Percentiles rank a stretch among this genome's conserved stretches.
phyloP scores from a whole-genome alignment of 1,140 invertebrate species.

The Procambarus virginalis region DNA sequence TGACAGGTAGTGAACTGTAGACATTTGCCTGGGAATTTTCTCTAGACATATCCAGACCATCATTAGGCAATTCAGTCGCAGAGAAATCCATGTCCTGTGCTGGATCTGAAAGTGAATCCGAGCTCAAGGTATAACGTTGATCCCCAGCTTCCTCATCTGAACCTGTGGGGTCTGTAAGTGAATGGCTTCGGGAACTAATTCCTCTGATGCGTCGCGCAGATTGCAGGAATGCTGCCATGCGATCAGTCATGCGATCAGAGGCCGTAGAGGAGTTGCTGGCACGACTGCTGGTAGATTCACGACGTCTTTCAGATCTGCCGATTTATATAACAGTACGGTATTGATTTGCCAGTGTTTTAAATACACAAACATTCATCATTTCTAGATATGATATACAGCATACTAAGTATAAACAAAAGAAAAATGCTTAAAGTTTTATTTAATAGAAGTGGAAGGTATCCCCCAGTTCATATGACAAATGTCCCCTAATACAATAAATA shows the following conservation, averaged over 20 bases:
- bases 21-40: not conserved
- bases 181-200: conserved; percentile 43
- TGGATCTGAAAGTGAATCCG: conserved; percentile 53
- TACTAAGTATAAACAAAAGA: too few relatives aligned
- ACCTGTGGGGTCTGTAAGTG: conserved; percentile 51
- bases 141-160: conserved; percentile 55
- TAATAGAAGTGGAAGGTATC: too few relatives aligned
- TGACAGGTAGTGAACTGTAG: not conserved
- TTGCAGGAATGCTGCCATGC: conserved; percentile 56
- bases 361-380: too few relatives aligned
- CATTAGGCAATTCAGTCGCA: conserved; percentile 26
- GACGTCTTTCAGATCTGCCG: conserved; percentile 23
- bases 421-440: too few relatives aligned
- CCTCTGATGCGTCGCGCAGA: conserved; percentile 35
- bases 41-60: not conserved
- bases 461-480: too few relatives aligned
- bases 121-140: conserved; percentile 50
- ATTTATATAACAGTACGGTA: too few relatives aligned
- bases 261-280: conserved; percentile 57
- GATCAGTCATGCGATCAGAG: conserved; percentile 56
- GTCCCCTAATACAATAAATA: too few relatives aligned
- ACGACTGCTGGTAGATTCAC: conserved; percentile 53
- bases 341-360: too few relatives aligned
- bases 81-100: conserved; percentile 49
- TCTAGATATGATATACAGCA: too few relatives aligned